Percentiles rank a stretch among this genome's conserved stretches.
Evolutionary conservation across 2,888 invertebrate genomes (phyloP).

Genomic region (Sialis lutaria): DNA sequence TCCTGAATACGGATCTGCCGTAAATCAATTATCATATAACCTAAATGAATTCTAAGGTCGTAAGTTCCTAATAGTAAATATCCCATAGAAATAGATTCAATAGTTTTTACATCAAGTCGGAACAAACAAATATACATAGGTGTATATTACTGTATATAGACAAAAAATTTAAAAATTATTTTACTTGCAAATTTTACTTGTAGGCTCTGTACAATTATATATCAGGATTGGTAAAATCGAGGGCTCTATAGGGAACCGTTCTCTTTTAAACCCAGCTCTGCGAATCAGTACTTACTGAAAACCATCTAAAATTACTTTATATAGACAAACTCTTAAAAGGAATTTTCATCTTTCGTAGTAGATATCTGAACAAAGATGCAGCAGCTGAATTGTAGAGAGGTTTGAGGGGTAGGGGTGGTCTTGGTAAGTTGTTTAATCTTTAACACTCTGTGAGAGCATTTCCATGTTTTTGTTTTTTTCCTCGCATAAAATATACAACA

Average conservation of each 20-base stretch:
- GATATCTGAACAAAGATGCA: not conserved
- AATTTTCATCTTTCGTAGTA: not conserved
- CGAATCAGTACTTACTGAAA: not conserved
- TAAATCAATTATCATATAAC: no score
- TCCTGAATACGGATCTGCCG: no score
- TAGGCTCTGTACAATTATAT: no score
- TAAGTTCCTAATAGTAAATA: no score
- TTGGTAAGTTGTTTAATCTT: conserved; percentile 4
- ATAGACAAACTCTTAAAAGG: not conserved
- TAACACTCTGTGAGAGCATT: conserved; percentile 4
- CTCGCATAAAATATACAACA: not conserved
- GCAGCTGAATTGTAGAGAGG: not conserved
- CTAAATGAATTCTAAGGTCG: no score
- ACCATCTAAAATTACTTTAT: not conserved
- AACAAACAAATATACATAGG: no score
- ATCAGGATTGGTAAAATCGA: not conserved
- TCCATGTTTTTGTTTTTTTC: conserved; percentile 4
- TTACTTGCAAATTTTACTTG: no score
- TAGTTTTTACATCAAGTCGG: not conserved
- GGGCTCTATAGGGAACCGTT: no score
- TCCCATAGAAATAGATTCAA: no score
- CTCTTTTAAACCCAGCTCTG: no score
- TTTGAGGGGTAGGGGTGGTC: not conserved
- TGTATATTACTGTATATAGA: no score
- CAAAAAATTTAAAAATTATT: no score